These are phyloP conservation scores for Bombus consobrinus DNA, from an alignment of 1,140 invertebrate species.

Conservation along the genomic window DNA sequence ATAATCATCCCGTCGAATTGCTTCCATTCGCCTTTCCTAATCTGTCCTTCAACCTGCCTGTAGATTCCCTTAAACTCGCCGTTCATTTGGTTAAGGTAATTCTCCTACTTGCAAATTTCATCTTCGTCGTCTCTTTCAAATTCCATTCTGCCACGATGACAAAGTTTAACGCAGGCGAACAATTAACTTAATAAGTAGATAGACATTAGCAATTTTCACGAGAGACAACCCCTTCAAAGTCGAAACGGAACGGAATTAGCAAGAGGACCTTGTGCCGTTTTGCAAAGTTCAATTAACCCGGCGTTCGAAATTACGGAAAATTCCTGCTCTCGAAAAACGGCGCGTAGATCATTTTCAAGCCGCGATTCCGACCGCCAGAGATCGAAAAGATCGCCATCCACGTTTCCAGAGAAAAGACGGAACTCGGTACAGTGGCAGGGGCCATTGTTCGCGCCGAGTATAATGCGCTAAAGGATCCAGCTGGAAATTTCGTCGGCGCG, in stretches of 20 bases:
- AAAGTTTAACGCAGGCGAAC: background rate
- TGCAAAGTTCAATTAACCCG: background rate
- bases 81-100: background rate
- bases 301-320: background rate
- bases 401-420: background rate
- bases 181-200: background rate
- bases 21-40: background rate
- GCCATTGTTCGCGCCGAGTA: conserved; percentile 48
- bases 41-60: background rate
- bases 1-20: background rate
- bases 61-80: background rate
- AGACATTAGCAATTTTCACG: background rate
- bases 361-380: background rate
- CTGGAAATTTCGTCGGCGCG: conserved; percentile 39
- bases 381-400: background rate
- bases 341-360: background rate
- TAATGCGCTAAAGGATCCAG: conserved; percentile 47
- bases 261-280: background rate
- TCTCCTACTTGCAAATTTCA: background rate
- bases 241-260: background rate
- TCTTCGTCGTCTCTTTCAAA: background rate
- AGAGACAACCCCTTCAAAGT: background rate
- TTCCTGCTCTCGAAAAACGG: background rate
- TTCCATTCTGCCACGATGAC: background rate
- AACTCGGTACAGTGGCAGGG: background rate